Evolutionary conservation across 2,888 invertebrate genomes (phyloP).

Genomic region (Thera obeliscata): DNA sequence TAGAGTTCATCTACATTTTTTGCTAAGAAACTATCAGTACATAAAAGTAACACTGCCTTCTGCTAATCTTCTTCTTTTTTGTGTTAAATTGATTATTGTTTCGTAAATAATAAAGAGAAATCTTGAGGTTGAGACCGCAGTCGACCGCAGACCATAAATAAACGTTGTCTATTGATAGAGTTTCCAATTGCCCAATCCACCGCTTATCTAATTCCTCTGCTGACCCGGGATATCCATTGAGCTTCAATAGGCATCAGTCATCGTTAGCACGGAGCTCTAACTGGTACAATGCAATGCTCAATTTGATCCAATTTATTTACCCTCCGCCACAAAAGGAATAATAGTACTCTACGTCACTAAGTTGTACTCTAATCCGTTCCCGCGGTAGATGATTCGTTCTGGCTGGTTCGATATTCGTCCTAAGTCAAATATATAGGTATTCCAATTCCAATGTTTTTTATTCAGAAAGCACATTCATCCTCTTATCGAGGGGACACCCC

Average conservation of each 20-base stretch:
- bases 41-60: no score
- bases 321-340: constrained; percentile 43
- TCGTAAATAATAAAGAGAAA: no score
- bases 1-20: no score
- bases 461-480: no score
- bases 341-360: constrained; percentile 4
- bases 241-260: constrained; percentile 55
- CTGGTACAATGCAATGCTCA: constrained; percentile 63
- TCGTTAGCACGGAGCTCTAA: constrained; percentile 60
- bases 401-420: no score
- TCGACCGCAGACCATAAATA: neutral
- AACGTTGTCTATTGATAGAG: constrained; percentile 7
- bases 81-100: no score
- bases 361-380: constrained; percentile 8
- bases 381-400: neutral
- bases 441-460: no score
- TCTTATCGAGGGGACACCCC: no score
- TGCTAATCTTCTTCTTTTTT: no score
- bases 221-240: constrained; percentile 35
- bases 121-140: no score
- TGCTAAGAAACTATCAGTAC: no score
- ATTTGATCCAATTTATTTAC: constrained; percentile 76
- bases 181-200: constrained; percentile 15
- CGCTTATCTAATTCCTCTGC: constrained; percentile 31
- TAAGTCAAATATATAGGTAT: no score